A percentile compares a stretch with the other conserved stretches of the same genome.
phyloP scores from a whole-genome alignment of 1,140 invertebrate species.

The Acromyrmex heyeri region DNA sequence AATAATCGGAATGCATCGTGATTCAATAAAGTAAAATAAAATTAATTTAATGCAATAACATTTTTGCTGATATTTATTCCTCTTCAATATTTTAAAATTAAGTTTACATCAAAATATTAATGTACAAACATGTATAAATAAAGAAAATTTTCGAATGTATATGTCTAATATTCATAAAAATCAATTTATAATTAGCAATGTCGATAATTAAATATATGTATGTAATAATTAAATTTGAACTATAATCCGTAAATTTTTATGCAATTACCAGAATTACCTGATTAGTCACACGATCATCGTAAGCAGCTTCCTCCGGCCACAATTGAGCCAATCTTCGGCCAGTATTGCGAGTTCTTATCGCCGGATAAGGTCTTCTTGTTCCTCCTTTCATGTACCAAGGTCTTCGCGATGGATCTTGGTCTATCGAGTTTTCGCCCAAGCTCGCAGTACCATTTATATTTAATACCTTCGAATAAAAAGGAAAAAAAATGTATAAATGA shows the following conservation, averaged over 20 bases:
- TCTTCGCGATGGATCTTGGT: constrained; percentile 81
- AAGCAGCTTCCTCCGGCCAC: constrained; percentile 88
- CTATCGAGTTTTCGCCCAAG: constrained; percentile 72
- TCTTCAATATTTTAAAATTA: background rate
- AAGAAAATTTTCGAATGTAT: background rate
- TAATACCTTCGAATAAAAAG: constrained; percentile 69
- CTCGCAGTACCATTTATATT: constrained; percentile 78
- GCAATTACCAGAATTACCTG: constrained; percentile 81
- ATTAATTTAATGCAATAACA: background rate
- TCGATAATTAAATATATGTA: background rate
- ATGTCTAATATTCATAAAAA: background rate
- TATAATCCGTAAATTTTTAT: background rate
- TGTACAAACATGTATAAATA: background rate
- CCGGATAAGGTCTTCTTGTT: constrained; percentile 85
- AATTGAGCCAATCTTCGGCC: constrained; percentile 85
- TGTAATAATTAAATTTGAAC: background rate
- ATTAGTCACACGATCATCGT: constrained; percentile 91
- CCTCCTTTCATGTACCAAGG: constrained; percentile 90
- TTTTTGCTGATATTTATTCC: background rate
- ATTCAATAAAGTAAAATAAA: background rate
- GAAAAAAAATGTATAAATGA: background rate
- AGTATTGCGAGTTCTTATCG: constrained; percentile 83
- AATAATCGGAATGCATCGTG: background rate
- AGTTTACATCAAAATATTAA: background rate
- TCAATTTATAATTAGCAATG: background rate